These are phyloP conservation scores for Enoplosus armatus DNA, from an alignment of 2,797 vertebrate species.

Conservation along the genomic window DNA sequence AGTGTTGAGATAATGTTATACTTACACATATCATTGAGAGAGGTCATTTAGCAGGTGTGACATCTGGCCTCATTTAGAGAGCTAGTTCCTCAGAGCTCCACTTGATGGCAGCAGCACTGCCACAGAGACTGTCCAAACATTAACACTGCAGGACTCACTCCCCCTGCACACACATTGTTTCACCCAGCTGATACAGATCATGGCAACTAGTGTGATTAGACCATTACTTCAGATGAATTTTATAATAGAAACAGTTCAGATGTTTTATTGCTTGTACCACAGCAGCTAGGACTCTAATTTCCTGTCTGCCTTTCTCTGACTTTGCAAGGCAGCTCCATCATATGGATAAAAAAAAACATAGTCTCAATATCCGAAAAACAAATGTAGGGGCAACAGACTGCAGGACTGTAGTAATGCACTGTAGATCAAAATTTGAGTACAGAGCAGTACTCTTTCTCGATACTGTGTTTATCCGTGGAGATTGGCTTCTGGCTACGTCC, in stretches of 20 bases:
- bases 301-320: slow-evolving; percentile 6
- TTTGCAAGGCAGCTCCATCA: background rate
- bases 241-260: slow-evolving; percentile 8
- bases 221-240: slow-evolving; percentile 36
- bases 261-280: slow-evolving; percentile 13
- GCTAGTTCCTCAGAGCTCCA: slow-evolving; percentile 74
- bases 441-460: slow-evolving; percentile 6
- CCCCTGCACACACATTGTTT: slow-evolving; percentile 55
- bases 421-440: slow-evolving; percentile 23
- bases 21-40: slow-evolving; percentile 38
- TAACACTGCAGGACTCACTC: slow-evolving; percentile 59
- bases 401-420: slow-evolving; percentile 13
- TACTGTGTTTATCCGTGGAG: slow-evolving; percentile 34
- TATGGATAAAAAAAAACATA: background rate
- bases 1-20: slow-evolving; percentile 35
- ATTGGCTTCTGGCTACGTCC: slow-evolving; percentile 40
- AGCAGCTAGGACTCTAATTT: slow-evolving; percentile 9
- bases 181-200: slow-evolving; percentile 54
- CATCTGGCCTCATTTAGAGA: slow-evolving; percentile 70
- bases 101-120: slow-evolving; percentile 86
- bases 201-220: slow-evolving; percentile 43
- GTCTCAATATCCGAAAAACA: slow-evolving; percentile 10
- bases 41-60: slow-evolving; percentile 65
- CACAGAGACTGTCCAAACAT: slow-evolving; percentile 67
- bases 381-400: background rate